Evolutionary conservation across 2,797 vertebrate species (phyloP).

Genomic region (Epinephelus coioides): DNA sequence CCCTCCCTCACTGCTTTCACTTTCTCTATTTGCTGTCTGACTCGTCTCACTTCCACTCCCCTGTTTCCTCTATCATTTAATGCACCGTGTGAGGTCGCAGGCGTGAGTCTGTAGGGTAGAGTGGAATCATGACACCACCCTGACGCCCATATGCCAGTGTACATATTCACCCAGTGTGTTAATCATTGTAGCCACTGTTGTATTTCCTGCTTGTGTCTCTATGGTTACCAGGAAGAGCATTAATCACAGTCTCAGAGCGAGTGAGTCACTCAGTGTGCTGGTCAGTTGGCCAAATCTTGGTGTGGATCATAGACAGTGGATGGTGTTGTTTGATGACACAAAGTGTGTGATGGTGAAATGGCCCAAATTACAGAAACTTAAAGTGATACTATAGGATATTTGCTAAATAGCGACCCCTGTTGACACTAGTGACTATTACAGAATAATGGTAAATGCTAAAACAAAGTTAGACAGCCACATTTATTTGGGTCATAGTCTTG

Average conservation of each 20-base stretch:
- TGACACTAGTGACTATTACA: background rate
- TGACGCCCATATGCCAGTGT: background rate
- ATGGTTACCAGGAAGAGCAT: slow-evolving; percentile 64
- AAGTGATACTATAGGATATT: background rate
- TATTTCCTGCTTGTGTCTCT: slow-evolving; percentile 62
- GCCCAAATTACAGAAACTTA: slow-evolving; percentile 16
- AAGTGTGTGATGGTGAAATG: slow-evolving; percentile 15
- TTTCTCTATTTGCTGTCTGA: slow-evolving; percentile 11
- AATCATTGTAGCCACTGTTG: slow-evolving; percentile 40
- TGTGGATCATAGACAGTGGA: slow-evolving; percentile 34
- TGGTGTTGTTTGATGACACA: slow-evolving; percentile 37
- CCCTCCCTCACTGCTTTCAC: slow-evolving; percentile 9
- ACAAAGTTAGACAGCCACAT: background rate
- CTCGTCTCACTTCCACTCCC: no score
- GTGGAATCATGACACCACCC: background rate
- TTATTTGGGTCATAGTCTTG: no score
- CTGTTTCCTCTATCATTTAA: background rate
- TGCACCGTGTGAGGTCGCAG: background rate
- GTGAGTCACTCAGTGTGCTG: slow-evolving; percentile 57
- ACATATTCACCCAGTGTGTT: slow-evolving; percentile 17
- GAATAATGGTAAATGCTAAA: background rate
- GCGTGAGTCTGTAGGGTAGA: background rate
- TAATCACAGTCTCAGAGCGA: slow-evolving; percentile 37
- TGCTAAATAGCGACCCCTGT: background rate
- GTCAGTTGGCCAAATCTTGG: slow-evolving; percentile 30